Evolutionary conservation across 2,113 vertebrate species (phyloP), one percentile per base, ranked within the genome.

Genomic region (Salminus brasiliensis): DNA sequence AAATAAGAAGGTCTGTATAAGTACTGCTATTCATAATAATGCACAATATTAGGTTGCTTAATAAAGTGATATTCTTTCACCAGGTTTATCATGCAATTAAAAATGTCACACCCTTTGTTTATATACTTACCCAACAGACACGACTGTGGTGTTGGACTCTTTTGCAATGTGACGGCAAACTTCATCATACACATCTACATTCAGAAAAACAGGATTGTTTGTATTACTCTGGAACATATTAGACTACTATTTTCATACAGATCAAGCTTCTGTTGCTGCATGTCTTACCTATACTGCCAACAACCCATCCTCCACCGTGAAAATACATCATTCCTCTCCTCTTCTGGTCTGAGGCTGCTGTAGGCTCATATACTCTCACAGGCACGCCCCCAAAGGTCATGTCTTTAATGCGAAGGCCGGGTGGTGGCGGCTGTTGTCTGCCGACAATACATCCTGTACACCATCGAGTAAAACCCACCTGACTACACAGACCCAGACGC

Each of bases 331-430:
- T 80, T 29, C 93, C 95, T 80, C 87, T 90, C 78, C 91, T 93
- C 39, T 70, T 86, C 23, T 81, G 78, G 0, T 83, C 47, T 63
- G 88, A 77, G 30, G 78, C 49, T 4, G 55, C 32, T 21, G 86
- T 92, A 1, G 94, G 94, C 83, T 94, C 91, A 52, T 96, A 96
- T 43, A 97, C 85, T 80, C 91, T 92, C 76, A 96, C 93, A 0
- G 93, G 93, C 65, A 95, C 90, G 0, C 85, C 88, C 0, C 90
- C 89, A 68, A 95, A 96, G 5, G 0, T 71, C 34, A 93, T 45
- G 62, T 97, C 88, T 76, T 90, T 90, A 57, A 95, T 94, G 80
- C 88, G 47, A 2, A 96, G 89, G 21, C 91, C 89, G 0, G 84
- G 80, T 0, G 94, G 87, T 0, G 10, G 72, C 49, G 87, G 81